Conservation (phyloP, 2,797 vertebrate genomes). For the Chaenodraco wilsoni region DNA sequence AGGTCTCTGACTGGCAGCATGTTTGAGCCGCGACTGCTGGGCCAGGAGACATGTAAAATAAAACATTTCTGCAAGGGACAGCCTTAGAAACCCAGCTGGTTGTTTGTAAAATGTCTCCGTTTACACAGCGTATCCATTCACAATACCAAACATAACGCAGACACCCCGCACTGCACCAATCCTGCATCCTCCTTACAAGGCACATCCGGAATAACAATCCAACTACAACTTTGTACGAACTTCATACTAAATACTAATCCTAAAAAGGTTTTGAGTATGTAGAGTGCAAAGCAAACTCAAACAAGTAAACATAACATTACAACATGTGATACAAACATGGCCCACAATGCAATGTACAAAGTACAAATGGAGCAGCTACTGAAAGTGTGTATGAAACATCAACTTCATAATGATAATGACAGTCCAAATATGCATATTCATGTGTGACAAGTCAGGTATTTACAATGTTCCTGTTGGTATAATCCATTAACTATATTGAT, state of each 20-base stretch:
- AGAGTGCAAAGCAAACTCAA: background rate
- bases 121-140: background rate
- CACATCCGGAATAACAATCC: background rate
- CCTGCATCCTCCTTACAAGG: background rate
- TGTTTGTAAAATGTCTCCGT: background rate
- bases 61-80: background rate
- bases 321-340: too few relatives aligned
- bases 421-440: background rate
- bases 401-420: background rate
- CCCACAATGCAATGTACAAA: constrained; percentile 4
- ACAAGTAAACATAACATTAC: background rate
- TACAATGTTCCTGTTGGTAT: background rate
- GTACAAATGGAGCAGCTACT: background rate
- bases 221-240: background rate
- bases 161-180: background rate
- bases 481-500: background rate
- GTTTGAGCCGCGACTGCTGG: constrained; percentile 73
- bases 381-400: too few relatives aligned
- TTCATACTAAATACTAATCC: background rate
- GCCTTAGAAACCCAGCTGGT: background rate
- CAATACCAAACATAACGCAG: background rate
- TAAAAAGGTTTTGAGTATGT: background rate
- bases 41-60: constrained; percentile 66
- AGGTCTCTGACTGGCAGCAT: constrained; percentile 81
- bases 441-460: background rate